Evolutionary conservation across 2,797 vertebrate genomes (phyloP).

Genomic region (Darevskia mixta): DNA sequence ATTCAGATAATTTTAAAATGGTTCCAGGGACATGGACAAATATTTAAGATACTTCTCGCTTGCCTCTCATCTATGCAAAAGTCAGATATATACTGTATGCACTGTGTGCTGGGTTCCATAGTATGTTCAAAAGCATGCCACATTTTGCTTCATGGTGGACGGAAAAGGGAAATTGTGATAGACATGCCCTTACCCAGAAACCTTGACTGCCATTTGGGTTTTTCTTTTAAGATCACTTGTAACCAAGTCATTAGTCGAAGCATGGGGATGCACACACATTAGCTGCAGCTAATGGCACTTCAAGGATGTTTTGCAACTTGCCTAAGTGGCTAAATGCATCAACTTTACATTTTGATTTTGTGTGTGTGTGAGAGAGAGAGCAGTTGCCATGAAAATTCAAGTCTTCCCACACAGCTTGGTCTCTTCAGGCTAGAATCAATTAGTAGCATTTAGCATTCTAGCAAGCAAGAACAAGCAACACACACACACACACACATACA

Average conservation of each 20-base stretch:
- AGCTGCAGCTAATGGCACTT: conserved; percentile 67
- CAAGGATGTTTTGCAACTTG: conserved; percentile 70
- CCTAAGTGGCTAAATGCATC: conserved; percentile 66
- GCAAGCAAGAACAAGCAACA: conserved; percentile 57
- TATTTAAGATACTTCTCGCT: neutral
- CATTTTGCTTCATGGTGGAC: neutral
- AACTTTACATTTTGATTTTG: conserved; percentile 57
- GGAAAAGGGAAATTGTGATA: conserved; percentile 23
- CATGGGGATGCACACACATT: conserved; percentile 38
- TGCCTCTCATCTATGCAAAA: neutral
- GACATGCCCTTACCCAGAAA: conserved; percentile 38
- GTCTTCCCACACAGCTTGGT: conserved; percentile 38
- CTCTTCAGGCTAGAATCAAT: conserved; percentile 65
- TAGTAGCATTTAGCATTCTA: conserved; percentile 58
- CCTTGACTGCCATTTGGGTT: conserved; percentile 19
- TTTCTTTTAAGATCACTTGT: conserved; percentile 41
- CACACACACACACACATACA: neutral
- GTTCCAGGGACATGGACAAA: neutral
- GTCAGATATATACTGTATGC: neutral
- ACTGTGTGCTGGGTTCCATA: neutral
- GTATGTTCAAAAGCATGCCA: neutral
- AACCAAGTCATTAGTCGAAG: conserved; percentile 45
- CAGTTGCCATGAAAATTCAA: conserved; percentile 67
- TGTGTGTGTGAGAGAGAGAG: conserved; percentile 54
- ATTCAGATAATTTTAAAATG: neutral